These are phyloP conservation scores for Metopia argyrocephala DNA, from an alignment of 2,888 invertebrate species.

Conservation along the genomic window DNA sequence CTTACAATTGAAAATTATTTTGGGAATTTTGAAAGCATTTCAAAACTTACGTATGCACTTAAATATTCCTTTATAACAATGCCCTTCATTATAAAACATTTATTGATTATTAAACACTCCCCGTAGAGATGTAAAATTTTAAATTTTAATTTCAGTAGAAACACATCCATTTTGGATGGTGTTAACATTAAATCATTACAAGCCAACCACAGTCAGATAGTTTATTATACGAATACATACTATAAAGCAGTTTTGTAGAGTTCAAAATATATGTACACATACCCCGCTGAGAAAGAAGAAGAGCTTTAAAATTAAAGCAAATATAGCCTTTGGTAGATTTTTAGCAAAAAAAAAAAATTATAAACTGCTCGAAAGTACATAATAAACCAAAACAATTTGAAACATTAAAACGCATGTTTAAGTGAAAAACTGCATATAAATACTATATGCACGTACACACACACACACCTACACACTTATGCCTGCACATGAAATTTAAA, in stretches of 20 bases:
- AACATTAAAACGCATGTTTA: conserved; percentile 50
- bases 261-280: conserved; percentile 4
- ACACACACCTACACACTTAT: conserved; percentile 11
- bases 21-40: too few relatives aligned
- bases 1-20: too few relatives aligned
- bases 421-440: conserved; percentile 28
- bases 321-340: neutral
- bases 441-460: neutral
- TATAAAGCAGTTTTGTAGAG: too few relatives aligned
- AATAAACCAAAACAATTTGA: conserved; percentile 64
- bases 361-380: conserved; percentile 58
- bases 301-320: conserved; percentile 46
- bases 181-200: neutral
- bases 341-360: conserved; percentile 58
- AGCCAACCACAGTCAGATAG: neutral
- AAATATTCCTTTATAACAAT: neutral
- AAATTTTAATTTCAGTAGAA: neutral
- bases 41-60: too few relatives aligned
- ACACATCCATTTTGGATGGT: neutral
- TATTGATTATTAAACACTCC: neutral
- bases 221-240: neutral
- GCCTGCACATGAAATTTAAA: conserved; percentile 30
- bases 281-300: conserved; percentile 26
- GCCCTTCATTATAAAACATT: neutral
- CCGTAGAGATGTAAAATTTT: neutral